phyloP scores from a whole-genome alignment of 2,888 invertebrate species.

The Stegophylla sp. region DNA sequence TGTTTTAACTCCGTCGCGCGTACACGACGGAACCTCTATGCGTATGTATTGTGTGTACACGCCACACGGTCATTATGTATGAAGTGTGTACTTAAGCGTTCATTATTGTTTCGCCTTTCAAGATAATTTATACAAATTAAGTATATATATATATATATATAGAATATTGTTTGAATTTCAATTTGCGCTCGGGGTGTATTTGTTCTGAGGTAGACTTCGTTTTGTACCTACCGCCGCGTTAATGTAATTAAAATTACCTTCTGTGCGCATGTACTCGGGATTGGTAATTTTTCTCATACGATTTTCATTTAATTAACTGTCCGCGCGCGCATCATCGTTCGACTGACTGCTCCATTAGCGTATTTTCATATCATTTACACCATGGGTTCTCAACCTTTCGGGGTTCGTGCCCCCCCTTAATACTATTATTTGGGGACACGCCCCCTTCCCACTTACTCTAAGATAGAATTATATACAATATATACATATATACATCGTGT shows the following conservation, averaged over 20 bases:
- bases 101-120: slow-evolving; percentile 14
- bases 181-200: background rate
- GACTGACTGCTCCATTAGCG: background rate
- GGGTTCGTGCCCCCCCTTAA: no score
- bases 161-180: slow-evolving; percentile 25
- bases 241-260: slow-evolving; percentile 26
- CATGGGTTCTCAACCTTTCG: no score
- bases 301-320: background rate
- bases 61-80: background rate
- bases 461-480: no score
- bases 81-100: slow-evolving; percentile 3
- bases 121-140: slow-evolving; percentile 18
- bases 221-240: background rate
- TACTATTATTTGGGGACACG: no score
- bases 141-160: no score
- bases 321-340: no score
- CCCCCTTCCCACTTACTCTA: no score
- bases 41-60: background rate
- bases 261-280: background rate
- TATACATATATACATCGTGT: no score
- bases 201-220: slow-evolving; percentile 18
- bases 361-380: no score
- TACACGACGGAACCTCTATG: background rate
- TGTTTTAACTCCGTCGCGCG: background rate
- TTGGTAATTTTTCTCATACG: background rate